These are phyloP conservation scores for Halcyon smyrnensis DNA, from an alignment of 2,797 vertebrate genomes.

Conservation along the genomic window DNA sequence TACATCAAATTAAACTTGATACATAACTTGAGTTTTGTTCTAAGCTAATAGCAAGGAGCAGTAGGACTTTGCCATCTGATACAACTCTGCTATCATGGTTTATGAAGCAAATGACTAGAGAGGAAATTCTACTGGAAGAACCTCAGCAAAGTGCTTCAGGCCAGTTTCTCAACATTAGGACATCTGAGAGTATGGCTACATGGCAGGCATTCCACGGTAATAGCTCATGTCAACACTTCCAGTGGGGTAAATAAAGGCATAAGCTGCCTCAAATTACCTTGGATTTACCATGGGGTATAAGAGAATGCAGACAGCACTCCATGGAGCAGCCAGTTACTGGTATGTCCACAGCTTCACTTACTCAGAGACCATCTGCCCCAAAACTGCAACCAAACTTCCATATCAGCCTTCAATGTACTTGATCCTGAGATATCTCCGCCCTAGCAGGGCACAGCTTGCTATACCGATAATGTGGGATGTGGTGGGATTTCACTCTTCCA, in stretches of 20 bases:
- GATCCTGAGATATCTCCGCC: neutral
- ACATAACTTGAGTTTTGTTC: neutral
- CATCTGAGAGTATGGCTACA: neutral
- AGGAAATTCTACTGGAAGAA: neutral
- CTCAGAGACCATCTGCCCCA: neutral
- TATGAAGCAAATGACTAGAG: neutral
- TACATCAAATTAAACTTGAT: neutral
- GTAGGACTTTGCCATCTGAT: neutral
- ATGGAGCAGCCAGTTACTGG: neutral
- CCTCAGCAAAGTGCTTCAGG: neutral
- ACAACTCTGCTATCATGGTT: neutral
- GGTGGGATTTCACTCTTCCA: neutral
- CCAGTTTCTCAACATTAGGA: neutral
- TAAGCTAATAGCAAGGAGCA: neutral
- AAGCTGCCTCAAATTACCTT: neutral
- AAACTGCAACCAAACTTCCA: neutral
- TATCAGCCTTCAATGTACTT: neutral
- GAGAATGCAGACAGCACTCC: neutral
- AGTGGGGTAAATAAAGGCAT: conserved; percentile 23
- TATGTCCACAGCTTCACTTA: neutral
- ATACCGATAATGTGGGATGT: neutral
- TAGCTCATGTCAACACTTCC: neutral
- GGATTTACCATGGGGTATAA: neutral
- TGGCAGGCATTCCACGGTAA: neutral
- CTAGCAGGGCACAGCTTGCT: neutral